Evolutionary conservation across 2,113 vertebrate species (phyloP).

Genomic region (Podarcis raffonei): DNA sequence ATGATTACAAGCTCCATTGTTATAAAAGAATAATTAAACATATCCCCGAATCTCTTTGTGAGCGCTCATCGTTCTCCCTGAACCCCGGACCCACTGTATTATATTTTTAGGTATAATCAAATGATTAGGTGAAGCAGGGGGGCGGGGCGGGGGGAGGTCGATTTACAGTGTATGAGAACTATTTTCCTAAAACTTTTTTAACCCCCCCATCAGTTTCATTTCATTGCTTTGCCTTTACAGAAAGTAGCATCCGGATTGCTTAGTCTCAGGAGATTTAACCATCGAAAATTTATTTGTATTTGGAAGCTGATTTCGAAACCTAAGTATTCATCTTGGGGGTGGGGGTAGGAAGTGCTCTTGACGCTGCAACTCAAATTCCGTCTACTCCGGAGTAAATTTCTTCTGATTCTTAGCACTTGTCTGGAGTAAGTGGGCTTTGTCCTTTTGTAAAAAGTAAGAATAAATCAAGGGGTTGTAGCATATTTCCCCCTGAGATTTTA

Average conservation of each 20-base stretch:
- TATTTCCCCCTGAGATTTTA: not conserved
- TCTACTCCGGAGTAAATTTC: not conserved
- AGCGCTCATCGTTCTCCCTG: conserved; percentile 47
- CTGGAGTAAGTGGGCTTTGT: not conserved
- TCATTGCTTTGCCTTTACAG: conserved; percentile 53
- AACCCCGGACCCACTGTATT: conserved; percentile 48
- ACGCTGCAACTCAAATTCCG: not conserved
- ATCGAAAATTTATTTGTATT: not conserved
- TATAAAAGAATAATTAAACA: conserved; percentile 69
- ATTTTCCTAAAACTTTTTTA: conserved; percentile 6
- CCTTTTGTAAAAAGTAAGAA: not conserved
- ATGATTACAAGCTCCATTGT: conserved; percentile 68
- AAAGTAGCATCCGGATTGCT: conserved; percentile 9
- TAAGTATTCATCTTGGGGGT: conserved; percentile 7
- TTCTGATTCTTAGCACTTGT: not conserved
- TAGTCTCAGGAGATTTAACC: not conserved
- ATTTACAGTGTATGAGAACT: conserved; percentile 26
- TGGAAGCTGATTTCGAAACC: not conserved
- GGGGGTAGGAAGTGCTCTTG: not conserved
- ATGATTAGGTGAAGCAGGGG: not conserved
- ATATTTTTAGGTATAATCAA: conserved; percentile 52
- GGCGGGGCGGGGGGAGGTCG: conserved; percentile 14
- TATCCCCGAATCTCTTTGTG: conserved; percentile 59
- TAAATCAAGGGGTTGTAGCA: not conserved
- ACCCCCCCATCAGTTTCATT: conserved; percentile 20